phyloP scores from a whole-genome alignment of 2,888 invertebrate species.

The Drosophila rubida region DNA sequence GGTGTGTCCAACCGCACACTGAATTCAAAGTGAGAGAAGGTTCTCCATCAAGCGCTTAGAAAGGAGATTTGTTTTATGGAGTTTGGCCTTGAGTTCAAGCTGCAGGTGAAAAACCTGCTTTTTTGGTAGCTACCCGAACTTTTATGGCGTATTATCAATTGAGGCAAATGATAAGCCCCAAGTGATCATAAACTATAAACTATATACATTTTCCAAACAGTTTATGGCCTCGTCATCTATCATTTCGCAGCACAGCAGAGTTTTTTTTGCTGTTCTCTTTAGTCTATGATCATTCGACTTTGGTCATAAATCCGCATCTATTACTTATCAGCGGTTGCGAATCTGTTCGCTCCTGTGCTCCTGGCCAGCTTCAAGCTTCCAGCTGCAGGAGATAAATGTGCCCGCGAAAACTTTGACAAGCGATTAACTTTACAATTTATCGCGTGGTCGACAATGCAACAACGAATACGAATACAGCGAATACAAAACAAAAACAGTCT shows the following conservation, averaged over 20 bases:
- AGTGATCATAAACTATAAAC: slow-evolving; percentile 23
- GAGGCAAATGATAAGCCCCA: slow-evolving; percentile 48
- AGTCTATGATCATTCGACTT: slow-evolving; percentile 4
- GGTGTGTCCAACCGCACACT: background rate
- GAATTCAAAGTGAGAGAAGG: background rate
- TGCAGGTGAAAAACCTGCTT: slow-evolving; percentile 3
- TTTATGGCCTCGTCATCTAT: slow-evolving; percentile 31
- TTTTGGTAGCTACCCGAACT: background rate
- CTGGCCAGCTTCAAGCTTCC: background rate
- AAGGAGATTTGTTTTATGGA: slow-evolving; percentile 25
- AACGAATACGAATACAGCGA: too few species aligned
- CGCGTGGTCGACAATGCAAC: slow-evolving; percentile 37
- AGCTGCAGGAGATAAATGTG: slow-evolving; percentile 68
- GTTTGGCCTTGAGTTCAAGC: slow-evolving; percentile 7
- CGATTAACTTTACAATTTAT: slow-evolving; percentile 81
- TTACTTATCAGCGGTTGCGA: slow-evolving; percentile 37
- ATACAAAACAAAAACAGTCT: slow-evolving; percentile 30
- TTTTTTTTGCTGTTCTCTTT: background rate
- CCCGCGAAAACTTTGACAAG: slow-evolving; percentile 74
- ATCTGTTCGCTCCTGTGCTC: slow-evolving; percentile 40
- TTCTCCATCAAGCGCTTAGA: slow-evolving; percentile 19
- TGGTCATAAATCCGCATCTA: slow-evolving; percentile 41
- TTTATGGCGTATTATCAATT: slow-evolving; percentile 46
- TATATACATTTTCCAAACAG: slow-evolving; percentile 7
- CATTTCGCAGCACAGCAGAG: background rate